These are phyloP conservation scores for Taenaris catops DNA, from an alignment of 2,888 invertebrate genomes.

Conservation along the genomic window DNA sequence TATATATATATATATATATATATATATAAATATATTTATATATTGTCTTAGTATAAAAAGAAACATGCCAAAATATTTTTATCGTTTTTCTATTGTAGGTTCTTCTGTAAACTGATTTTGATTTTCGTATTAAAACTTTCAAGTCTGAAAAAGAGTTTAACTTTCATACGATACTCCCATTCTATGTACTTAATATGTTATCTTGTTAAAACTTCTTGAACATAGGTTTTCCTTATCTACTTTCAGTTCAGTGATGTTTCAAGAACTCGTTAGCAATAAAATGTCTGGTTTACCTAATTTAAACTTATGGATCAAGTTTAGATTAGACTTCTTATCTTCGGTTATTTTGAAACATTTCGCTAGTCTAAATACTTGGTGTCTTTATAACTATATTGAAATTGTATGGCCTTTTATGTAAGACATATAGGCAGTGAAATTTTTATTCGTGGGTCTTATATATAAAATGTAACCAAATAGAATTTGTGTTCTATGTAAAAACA, in stretches of 20 bases:
- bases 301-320: conserved; percentile 17
- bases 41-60: too few relatives aligned
- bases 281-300: conserved; percentile 20
- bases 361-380: background rate
- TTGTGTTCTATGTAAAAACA: too few relatives aligned
- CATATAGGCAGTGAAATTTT: background rate
- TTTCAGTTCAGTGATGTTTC: conserved; percentile 21
- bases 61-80: too few relatives aligned
- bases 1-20: too few relatives aligned
- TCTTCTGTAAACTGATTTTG: too few relatives aligned
- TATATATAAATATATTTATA: too few relatives aligned
- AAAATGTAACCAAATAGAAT: too few relatives aligned
- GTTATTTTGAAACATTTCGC: conserved; percentile 2
- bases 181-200: background rate
- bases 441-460: too few relatives aligned
- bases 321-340: conserved; percentile 11
- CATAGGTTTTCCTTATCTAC: conserved; percentile 22
- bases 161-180: conserved; percentile 1
- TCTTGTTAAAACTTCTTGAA: conserved; percentile 23
- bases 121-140: too few relatives aligned
- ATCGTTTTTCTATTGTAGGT: too few relatives aligned
- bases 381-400: too few relatives aligned
- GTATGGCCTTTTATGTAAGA: too few relatives aligned
- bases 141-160: conserved; percentile 18
- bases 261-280: conserved; percentile 25